These are phyloP conservation scores for Megathymus violae DNA, from an alignment of 1,140 invertebrate genomes.

Conservation along the genomic window DNA sequence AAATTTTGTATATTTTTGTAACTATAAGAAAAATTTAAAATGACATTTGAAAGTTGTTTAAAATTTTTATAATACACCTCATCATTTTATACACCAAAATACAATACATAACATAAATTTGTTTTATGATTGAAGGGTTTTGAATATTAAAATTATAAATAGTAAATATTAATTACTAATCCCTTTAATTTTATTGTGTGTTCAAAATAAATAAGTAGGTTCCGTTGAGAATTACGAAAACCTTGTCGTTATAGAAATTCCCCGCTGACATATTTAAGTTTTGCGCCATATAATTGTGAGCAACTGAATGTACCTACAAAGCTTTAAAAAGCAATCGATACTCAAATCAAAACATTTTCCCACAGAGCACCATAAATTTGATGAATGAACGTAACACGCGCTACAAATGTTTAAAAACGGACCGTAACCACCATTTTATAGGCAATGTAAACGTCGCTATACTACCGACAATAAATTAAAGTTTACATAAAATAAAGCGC, in stretches of 20 bases:
- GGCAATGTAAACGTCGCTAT: conserved; percentile 80
- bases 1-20: no score
- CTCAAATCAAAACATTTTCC: conserved; percentile 76
- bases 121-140: no score
- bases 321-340: conserved; percentile 32
- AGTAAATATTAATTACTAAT: no score
- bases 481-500: conserved; percentile 82
- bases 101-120: no score
- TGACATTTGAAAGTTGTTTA: no score
- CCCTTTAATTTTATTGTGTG: no score
- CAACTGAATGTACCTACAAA: not conserved
- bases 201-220: no score
- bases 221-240: conserved; percentile 5
- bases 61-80: no score
- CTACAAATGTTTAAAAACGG: conserved; percentile 81
- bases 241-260: not conserved
- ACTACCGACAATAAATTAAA: conserved; percentile 82
- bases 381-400: conserved; percentile 83
- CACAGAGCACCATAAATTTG: conserved; percentile 81
- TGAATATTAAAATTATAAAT: no score
- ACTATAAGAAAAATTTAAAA: no score
- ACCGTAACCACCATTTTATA: conserved; percentile 81
- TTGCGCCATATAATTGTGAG: not conserved
- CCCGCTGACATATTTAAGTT: not conserved
- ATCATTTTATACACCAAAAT: no score